Percentiles rank a stretch among this genome's conserved stretches.
Conservation (phyloP, 2,113 vertebrate genomes). For the Gallinago media region DNA sequence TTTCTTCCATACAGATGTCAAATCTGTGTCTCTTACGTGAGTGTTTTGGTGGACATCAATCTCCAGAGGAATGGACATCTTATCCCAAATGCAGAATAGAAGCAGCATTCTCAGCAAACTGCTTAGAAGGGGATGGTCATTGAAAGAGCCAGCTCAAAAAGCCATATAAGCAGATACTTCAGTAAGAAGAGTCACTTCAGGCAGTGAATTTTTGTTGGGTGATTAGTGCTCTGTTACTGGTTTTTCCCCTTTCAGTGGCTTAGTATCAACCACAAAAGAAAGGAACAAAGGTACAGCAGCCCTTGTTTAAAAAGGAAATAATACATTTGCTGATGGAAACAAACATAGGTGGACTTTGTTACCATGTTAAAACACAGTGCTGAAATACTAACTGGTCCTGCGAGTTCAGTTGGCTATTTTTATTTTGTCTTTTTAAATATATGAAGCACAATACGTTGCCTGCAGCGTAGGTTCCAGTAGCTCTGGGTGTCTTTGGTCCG, state of each 20-base stretch:
- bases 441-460: background rate
- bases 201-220: background rate
- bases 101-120: background rate
- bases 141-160: background rate
- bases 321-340: background rate
- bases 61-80: background rate
- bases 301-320: background rate
- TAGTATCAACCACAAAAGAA: background rate
- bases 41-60: background rate
- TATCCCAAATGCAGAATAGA: background rate
- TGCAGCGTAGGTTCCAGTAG: background rate
- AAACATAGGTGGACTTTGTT: background rate
- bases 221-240: background rate
- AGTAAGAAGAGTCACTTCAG: background rate
- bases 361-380: background rate
- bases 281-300: background rate
- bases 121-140: background rate
- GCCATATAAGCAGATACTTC: background rate
- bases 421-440: background rate
- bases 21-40: accelerated
- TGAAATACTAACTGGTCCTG: background rate
- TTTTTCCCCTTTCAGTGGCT: background rate
- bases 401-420: background rate
- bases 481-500: accelerated
- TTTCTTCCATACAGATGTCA: background rate